A percentile compares a stretch with the other conserved stretches of the same genome.
Evolutionary conservation across 2,888 invertebrate genomes (phyloP).

Genomic region (Colostygia pectinataria): DNA sequence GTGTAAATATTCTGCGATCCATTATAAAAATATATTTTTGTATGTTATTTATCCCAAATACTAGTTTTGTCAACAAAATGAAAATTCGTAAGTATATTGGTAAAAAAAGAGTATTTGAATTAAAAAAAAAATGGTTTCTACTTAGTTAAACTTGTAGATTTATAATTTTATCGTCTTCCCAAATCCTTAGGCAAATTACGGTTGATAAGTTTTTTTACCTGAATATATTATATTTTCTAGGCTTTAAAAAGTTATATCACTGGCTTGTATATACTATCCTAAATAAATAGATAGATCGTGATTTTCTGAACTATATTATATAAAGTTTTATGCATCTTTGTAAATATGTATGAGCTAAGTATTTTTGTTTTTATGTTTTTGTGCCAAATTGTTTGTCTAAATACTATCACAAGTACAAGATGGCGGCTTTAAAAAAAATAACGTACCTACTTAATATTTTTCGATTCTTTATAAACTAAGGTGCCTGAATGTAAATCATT

Average conservation of each 20-base stretch:
- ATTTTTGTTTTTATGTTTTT: slow-evolving; percentile 30
- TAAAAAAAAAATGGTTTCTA: slow-evolving; percentile 2
- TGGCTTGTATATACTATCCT: slow-evolving; percentile 31
- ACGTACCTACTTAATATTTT: slow-evolving; percentile 39
- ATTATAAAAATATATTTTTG: slow-evolving; percentile 21
- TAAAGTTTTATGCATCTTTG: slow-evolving; percentile 28
- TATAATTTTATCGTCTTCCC: slow-evolving; percentile 16
- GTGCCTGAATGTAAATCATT: slow-evolving; percentile 38
- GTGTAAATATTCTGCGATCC: slow-evolving; percentile 17
- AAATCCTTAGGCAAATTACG: background rate
- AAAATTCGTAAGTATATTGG: too few species aligned
- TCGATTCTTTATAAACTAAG: slow-evolving; percentile 41
- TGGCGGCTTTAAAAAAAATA: slow-evolving; percentile 20
- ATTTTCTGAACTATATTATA: slow-evolving; percentile 31
- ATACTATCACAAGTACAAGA: slow-evolving; percentile 23
- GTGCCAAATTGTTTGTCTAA: slow-evolving; percentile 48
- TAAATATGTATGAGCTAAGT: slow-evolving; percentile 22
- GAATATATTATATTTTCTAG: slow-evolving; percentile 3
- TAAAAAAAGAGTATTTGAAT: slow-evolving; percentile 16
- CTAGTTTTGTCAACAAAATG: slow-evolving; percentile 40
- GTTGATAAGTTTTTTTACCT: slow-evolving; percentile 3
- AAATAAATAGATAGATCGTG: slow-evolving; percentile 34
- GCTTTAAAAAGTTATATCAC: slow-evolving; percentile 5
- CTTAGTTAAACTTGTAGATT: background rate
- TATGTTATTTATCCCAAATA: slow-evolving; percentile 31